Conservation (phyloP, 1,140 invertebrate genomes). For the Periplaneta americana region DNA sequence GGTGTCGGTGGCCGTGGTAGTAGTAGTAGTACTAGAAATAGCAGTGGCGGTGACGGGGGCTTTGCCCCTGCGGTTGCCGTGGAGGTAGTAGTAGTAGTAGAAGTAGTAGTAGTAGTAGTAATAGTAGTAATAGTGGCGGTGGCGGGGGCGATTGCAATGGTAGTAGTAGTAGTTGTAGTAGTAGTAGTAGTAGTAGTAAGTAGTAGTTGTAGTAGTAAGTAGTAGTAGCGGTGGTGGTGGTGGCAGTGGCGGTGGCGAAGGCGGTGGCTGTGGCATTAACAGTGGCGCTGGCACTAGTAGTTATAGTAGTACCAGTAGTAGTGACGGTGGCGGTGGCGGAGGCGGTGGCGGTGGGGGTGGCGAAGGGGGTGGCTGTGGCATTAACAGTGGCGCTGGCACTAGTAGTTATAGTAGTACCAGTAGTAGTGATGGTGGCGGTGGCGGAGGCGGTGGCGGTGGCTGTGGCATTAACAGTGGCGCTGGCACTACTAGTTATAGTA, state of each 20-base stretch:
- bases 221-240: conserved; percentile 26
- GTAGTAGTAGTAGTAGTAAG: conserved; percentile 22
- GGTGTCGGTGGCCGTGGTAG: too few relatives aligned
- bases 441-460: too few relatives aligned
- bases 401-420: too few relatives aligned
- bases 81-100: conserved; percentile 23
- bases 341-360: conserved; percentile 32
- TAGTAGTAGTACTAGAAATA: too few relatives aligned
- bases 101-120: conserved; percentile 30
- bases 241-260: conserved; percentile 34
- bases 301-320: conserved; percentile 32
- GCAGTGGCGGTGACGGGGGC: conserved; percentile 21
- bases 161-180: conserved; percentile 31
- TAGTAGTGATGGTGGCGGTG: too few relatives aligned
- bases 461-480: too few relatives aligned
- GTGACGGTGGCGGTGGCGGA: conserved; percentile 36
- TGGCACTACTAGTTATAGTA: too few relatives aligned
- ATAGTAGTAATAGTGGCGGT: conserved; percentile 26
- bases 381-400: too few relatives aligned
- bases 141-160: conserved; percentile 30
- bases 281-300: too few relatives aligned
- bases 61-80: conserved; percentile 23
- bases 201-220: too few relatives aligned
- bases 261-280: too few relatives aligned
- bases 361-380: too few relatives aligned